phyloP scores from a whole-genome alignment of 2,888 invertebrate genomes.

The Sympetrum striolatum region DNA sequence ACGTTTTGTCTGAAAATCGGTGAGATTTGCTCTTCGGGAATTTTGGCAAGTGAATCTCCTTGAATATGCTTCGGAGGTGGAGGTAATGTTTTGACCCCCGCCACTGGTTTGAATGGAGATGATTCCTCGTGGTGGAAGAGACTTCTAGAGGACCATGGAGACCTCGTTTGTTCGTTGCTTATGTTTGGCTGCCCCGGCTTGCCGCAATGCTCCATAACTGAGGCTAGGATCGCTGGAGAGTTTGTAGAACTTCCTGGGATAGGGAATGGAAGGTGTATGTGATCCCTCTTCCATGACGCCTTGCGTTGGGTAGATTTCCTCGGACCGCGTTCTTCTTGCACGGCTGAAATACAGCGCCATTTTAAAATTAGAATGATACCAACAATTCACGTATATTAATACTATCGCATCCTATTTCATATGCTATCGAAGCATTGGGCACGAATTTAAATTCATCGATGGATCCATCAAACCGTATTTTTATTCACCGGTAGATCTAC shows the following conservation, averaged over 20 bases:
- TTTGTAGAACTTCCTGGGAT: not conserved
- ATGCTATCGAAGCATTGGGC: too few species aligned
- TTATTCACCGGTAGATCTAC: too few species aligned
- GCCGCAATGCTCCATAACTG: not conserved
- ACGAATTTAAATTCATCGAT: too few species aligned
- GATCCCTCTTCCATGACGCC: not conserved
- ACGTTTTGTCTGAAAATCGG: not conserved
- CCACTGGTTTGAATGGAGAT: constrained; percentile 16
- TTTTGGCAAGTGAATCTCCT: not conserved
- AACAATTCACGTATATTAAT: too few species aligned
- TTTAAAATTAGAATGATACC: not conserved
- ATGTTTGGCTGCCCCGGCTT: not conserved
- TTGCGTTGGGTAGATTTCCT: constrained; percentile 58
- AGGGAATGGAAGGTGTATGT: not conserved
- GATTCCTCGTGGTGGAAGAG: constrained; percentile 2
- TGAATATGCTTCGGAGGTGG: not conserved
- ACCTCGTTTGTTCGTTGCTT: not conserved
- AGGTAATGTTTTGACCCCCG: not conserved
- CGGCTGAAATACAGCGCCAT: constrained; percentile 64
- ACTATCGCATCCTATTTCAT: too few species aligned
- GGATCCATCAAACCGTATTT: too few species aligned
- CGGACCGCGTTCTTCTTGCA: constrained; percentile 85
- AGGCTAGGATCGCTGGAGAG: not conserved
- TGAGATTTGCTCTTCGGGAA: not conserved
- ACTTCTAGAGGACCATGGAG: not conserved